Percentiles rank a stretch among this genome's conserved stretches.
phyloP scores from a whole-genome alignment of 2,888 invertebrate species.

The Eupeodes latifasciatus region DNA sequence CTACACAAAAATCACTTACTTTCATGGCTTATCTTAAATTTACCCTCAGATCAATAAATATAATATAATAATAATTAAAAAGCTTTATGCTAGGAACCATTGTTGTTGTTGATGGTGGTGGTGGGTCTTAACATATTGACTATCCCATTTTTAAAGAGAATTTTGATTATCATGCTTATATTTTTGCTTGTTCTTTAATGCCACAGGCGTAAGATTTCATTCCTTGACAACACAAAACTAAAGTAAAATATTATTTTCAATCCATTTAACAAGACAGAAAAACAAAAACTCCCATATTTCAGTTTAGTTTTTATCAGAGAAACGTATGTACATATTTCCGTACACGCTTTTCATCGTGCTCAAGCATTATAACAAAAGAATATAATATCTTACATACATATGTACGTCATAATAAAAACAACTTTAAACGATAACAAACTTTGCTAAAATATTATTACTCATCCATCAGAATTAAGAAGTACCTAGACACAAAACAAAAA shows the following conservation, averaged over 20 bases:
- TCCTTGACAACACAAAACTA: background rate
- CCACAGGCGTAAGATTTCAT: constrained; percentile 8
- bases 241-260: constrained; percentile 6
- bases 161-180: constrained; percentile 22
- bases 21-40: constrained; percentile 33
- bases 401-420: background rate
- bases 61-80: constrained; percentile 5
- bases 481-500: background rate
- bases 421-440: constrained; percentile 9
- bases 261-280: background rate
- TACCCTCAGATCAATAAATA: constrained; percentile 19
- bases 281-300: constrained; percentile 20
- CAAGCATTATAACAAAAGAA: background rate
- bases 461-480: background rate
- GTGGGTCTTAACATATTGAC: background rate
- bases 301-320: constrained; percentile 7
- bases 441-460: background rate
- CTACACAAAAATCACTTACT: background rate
- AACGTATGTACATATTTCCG: constrained; percentile 13
- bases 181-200: constrained; percentile 6
- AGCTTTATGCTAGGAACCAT: background rate
- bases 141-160: constrained; percentile 21
- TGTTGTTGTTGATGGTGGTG: background rate
- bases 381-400: no score
- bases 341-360: constrained; percentile 26